phyloP scores from a whole-genome alignment of 2,888 invertebrate species.

The Rhamnusium bicolor region DNA sequence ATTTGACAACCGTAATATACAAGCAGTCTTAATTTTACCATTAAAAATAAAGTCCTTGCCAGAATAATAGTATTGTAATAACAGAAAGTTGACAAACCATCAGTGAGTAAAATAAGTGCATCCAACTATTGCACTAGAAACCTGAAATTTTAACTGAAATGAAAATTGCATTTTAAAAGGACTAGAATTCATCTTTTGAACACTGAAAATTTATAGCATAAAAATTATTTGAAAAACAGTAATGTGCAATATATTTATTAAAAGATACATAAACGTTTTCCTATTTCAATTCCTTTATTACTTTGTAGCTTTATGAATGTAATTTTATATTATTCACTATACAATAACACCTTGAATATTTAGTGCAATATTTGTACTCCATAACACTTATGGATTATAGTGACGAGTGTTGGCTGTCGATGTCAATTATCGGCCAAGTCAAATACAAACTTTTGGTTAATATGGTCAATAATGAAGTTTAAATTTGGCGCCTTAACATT shows the following conservation, averaged over 20 bases:
- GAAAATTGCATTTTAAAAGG: background rate
- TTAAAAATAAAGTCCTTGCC: background rate
- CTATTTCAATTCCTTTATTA: too few species aligned
- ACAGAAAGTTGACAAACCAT: background rate
- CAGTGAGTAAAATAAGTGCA: slow-evolving; percentile 1
- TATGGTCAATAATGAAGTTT: too few species aligned
- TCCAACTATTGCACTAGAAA: background rate
- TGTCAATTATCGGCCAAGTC: too few species aligned
- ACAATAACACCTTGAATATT: too few species aligned
- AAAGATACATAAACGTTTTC: background rate
- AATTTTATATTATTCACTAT: background rate
- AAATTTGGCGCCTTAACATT: too few species aligned
- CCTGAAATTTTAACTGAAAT: background rate
- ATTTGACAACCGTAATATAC: slow-evolving; percentile 2
- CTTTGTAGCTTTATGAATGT: background rate
- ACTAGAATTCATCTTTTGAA: background rate
- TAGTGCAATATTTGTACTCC: too few species aligned
- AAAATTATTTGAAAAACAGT: background rate
- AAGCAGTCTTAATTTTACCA: slow-evolving; percentile 17
- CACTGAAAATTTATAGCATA: background rate
- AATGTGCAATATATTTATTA: background rate
- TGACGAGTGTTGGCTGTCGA: too few species aligned
- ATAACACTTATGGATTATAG: too few species aligned
- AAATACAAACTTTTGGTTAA: too few species aligned
- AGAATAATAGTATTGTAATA: background rate